A percentile compares a stretch with the other conserved stretches of the same genome.
Evolutionary conservation across 2,113 vertebrate species (phyloP).

Genomic region (Proteles cristata): DNA sequence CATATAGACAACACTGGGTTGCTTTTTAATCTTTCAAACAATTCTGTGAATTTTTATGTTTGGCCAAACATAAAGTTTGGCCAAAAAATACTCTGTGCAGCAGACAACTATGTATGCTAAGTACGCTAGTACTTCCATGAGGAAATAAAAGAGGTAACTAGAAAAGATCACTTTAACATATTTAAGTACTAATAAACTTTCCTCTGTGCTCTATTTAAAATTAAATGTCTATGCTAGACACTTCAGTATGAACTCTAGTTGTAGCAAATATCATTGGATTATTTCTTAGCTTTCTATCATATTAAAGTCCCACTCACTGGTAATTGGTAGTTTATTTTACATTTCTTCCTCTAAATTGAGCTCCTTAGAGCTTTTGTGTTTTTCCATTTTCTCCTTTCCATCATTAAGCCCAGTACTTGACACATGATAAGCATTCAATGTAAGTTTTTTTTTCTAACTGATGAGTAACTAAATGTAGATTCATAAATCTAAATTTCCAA

Average conservation of each 20-base stretch:
- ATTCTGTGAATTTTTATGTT: not conserved
- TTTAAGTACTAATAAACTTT: not conserved
- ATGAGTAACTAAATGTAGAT: not conserved
- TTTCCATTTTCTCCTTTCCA: not conserved
- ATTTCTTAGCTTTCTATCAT: not conserved
- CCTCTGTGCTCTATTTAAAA: not conserved
- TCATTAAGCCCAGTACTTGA: not conserved
- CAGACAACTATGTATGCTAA: not conserved
- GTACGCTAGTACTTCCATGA: not conserved
- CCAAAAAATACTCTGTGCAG: not conserved
- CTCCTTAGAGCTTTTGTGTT: not conserved
- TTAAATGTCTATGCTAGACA: not conserved
- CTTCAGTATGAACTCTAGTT: not conserved
- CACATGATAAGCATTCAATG: not conserved
- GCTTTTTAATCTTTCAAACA: not conserved
- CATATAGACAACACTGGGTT: not conserved
- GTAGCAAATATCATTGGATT: constrained; percentile 14
- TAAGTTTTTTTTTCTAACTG: not conserved
- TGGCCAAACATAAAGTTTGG: not conserved
- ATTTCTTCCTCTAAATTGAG: constrained; percentile 14
- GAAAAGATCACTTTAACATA: not conserved
- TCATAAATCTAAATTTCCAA: not conserved
- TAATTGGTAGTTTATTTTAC: not conserved
- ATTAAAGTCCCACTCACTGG: not conserved
- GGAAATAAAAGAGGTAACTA: not conserved